These are phyloP conservation scores for Epizoanthus ramosus DNA, from an alignment of 92 coral and sea anemone species.

Conservation along the genomic window DNA sequence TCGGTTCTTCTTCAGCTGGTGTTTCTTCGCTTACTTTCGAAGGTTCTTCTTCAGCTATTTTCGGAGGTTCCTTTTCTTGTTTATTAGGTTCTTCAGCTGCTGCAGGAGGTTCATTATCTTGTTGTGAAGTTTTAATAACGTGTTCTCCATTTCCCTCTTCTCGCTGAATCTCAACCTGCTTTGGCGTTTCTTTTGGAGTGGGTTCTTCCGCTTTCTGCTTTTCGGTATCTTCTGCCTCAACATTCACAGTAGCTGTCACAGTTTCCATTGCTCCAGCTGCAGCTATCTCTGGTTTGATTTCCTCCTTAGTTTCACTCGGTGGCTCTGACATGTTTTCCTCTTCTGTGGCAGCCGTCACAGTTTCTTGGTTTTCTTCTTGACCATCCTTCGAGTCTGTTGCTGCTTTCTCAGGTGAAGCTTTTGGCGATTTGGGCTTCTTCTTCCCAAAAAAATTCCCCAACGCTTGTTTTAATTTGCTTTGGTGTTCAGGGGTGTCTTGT, in stretches of 20 bases:
- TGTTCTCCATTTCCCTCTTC: no score
- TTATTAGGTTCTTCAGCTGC: background rate
- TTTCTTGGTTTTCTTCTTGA: constrained; percentile 10
- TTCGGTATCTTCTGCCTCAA: constrained; percentile 18
- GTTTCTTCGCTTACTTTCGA: background rate
- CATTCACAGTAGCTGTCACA: background rate
- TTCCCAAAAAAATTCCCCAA: constrained; percentile 57
- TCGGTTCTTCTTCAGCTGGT: constrained; percentile 5
- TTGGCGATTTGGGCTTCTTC: constrained; percentile 32
- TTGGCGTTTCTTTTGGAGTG: background rate
- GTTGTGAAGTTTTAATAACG: no score
- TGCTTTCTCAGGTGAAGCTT: constrained; percentile 2
- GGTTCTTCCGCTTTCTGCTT: constrained; percentile 1
- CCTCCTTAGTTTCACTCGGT: background rate
- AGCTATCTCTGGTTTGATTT: constrained; percentile 7
- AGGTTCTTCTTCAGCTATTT: constrained; percentile 7
- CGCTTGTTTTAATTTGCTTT: constrained; percentile 44
- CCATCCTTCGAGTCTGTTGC: constrained; percentile 11
- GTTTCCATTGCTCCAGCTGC: background rate
- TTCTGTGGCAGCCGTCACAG: background rate
- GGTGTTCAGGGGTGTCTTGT: constrained; percentile 13
- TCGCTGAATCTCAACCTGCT: no score
- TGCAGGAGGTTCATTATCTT: no score
- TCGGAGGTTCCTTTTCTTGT: constrained; percentile 1
- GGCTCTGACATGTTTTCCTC: constrained; percentile 2